Base-by-base conservation (phyloP, 2,888 invertebrate species). In the Cosmopolites sordidus region DNA sequence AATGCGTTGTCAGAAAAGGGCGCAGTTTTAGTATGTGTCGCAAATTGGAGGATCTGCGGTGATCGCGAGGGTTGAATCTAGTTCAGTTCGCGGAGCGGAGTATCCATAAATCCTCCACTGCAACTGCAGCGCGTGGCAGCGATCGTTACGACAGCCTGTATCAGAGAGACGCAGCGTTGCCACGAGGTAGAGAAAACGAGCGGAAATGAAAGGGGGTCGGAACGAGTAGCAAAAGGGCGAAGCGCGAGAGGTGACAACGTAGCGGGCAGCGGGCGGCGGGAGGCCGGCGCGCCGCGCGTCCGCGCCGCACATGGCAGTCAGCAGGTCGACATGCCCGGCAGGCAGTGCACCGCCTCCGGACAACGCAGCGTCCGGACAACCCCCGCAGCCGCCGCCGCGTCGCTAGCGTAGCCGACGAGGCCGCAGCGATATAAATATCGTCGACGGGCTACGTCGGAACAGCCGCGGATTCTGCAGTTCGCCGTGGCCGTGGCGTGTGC, bases 341-440 rank as follows among this genome's bases (percentile, higher is more conserved):
- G 50, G 48, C 47, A 51, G 47, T 51, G 62, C 64, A 61, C 60
- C 51, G 22, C 22, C 22, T 22, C 22, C 22, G 60, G 60, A 22
- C 22, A 22, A 22, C 22, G 46, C 58, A 55, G 53, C 56, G 51
- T 50, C 52, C 51, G 48, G 54, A 49, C 54, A 45, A 52, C 57
- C 50, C 51, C 43, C 47, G 55, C 58, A 53, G 50, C 51, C 47
- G 54, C 48, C 51, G 62, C 64, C 61, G 60, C 51, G n/a, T n/a
- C n/a, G n/a, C n/a, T n/a, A 60, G 59, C 47, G 55, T 58, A 53
- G 50, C 51, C 47, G 54, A 45, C 51, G 62, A 64, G 61, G 60
- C 51, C 61, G 66, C 58, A 61, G 60, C 62, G 56, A 62, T 64
- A 67, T 65, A 65, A 64, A 65, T 64, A 33, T 64, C 56, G 61